Conservation (phyloP, 2,797 vertebrate species). For the Chanos chanos region DNA sequence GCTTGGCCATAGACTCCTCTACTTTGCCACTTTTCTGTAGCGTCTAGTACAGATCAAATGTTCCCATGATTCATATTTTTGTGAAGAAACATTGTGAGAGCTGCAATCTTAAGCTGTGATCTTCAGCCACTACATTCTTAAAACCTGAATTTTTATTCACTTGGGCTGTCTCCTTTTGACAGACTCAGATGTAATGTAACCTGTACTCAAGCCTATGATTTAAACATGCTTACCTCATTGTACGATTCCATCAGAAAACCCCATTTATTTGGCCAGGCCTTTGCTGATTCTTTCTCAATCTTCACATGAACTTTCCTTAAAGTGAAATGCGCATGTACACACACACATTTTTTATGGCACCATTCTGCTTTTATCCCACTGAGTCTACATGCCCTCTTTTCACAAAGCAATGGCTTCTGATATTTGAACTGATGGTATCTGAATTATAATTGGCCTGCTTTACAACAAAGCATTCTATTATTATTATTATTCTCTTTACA, state of each 20-base stretch:
- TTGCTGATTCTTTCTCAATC: conserved; percentile 57
- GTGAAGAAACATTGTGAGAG: conserved; percentile 9
- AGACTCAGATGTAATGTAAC: neutral
- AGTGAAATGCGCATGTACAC: conserved; percentile 1
- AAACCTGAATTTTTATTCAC: neutral
- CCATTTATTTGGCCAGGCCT: conserved; percentile 70
- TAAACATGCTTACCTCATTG: conserved; percentile 54
- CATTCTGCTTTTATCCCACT: neutral
- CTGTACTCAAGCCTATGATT: too few relatives aligned
- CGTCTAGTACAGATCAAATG: conserved; percentile 34
- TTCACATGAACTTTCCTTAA: conserved; percentile 65
- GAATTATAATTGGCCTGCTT: too few relatives aligned
- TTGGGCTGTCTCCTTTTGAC: neutral
- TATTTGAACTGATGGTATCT: too few relatives aligned
- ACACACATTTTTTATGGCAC: neutral
- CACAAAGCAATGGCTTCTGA: too few relatives aligned
- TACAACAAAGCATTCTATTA: too few relatives aligned
- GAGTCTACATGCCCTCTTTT: neutral
- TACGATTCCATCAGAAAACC: conserved; percentile 65
- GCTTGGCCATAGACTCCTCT: conserved; percentile 44
- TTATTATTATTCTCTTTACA: too few relatives aligned
- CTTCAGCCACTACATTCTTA: too few relatives aligned
- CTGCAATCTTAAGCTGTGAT: neutral
- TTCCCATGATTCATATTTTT: neutral
- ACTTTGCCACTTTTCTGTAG: conserved; percentile 48